Evolutionary conservation across 2,888 invertebrate species (phyloP).

Genomic region (Prostheceraeus crozeri): DNA sequence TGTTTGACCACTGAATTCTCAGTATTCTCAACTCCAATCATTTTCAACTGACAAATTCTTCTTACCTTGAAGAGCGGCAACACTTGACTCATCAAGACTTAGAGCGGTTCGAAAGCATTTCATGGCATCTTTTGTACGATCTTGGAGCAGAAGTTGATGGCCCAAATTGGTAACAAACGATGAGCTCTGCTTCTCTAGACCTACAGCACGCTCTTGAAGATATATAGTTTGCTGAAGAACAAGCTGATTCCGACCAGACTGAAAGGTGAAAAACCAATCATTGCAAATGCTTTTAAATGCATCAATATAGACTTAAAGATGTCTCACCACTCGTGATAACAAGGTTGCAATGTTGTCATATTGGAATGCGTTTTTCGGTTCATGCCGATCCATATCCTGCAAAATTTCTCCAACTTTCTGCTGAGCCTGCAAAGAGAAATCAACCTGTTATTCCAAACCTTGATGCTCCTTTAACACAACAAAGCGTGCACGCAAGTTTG

Average conservation of each 20-base stretch:
- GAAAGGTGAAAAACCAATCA: conserved; percentile 20
- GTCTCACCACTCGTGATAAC: conserved; percentile 65
- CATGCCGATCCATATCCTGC: conserved; percentile 65
- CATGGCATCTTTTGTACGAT: conserved; percentile 70
- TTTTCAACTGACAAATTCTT: too few relatives aligned
- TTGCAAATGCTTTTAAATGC: not conserved
- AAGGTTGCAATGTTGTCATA: conserved; percentile 66
- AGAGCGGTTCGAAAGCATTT: conserved; percentile 72
- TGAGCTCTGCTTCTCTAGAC: conserved; percentile 65
- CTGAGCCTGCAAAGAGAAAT: not conserved
- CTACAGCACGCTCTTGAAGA: conserved; percentile 71
- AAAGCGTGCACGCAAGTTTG: too few relatives aligned
- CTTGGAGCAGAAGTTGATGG: conserved; percentile 68
- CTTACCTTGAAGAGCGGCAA: conserved; percentile 63
- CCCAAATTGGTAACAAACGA: conserved; percentile 74
- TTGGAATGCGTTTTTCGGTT: conserved; percentile 69
- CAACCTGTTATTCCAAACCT: too few relatives aligned
- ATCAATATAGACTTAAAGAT: not conserved
- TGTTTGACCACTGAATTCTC: too few relatives aligned
- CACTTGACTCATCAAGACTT: conserved; percentile 74
- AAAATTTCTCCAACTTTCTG: conserved; percentile 64
- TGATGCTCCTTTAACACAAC: too few relatives aligned
- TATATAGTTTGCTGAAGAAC: conserved; percentile 69
- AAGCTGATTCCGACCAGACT: conserved; percentile 60
- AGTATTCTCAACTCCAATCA: too few relatives aligned